Base-by-base conservation (phyloP, 1,140 invertebrate genomes). In the Glomeris maerens region DNA sequence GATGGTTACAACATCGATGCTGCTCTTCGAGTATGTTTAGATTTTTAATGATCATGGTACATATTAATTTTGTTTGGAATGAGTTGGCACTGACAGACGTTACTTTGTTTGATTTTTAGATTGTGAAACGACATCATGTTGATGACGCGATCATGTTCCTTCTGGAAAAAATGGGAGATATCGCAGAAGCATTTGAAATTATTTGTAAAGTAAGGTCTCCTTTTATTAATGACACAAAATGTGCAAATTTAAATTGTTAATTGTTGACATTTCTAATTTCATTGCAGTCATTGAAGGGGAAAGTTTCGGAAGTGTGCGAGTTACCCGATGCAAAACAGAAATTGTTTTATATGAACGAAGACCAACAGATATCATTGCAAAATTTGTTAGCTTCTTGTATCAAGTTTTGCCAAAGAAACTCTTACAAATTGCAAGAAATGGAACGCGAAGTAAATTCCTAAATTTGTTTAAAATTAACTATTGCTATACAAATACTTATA, bases 151-250 rank as follows among this genome's bases (percentile, higher is more conserved):
- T 66, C 40, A 72, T 72, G 0, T 75, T 66, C 54, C 55, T 78
- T 5, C 57, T 76, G 27, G 76, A 78, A 57, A 72, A 72, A 55
- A 65, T 66, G 23, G 72, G 74, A 21, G 68, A 75, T 54, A 65
- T 72, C 45, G 61, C 66, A 39, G 69, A 66, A 53, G 73, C 74
- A 4, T 74, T 75, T 56, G 62, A 64, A 31, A 65, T 70, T 38
- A 54, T 68, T 14, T 53, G 69, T 13, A 60, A 69, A 56, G 63
- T 66, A 48, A 48, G 26, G 31, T 36, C 31, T 36, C 17, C 17
- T 36, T 36, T 36, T 36, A 17, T 50, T 65, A 7, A 53, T 67
- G 49, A 20, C 60, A 27, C 41, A 54, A n/a, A 52, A 58, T 29
- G 54, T 66, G 36, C 25, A 56, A 36, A 44, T 46, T 20, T 54